Conservation (phyloP, 1,140 invertebrate genomes). For the Ptiloglossa arizonensis region DNA sequence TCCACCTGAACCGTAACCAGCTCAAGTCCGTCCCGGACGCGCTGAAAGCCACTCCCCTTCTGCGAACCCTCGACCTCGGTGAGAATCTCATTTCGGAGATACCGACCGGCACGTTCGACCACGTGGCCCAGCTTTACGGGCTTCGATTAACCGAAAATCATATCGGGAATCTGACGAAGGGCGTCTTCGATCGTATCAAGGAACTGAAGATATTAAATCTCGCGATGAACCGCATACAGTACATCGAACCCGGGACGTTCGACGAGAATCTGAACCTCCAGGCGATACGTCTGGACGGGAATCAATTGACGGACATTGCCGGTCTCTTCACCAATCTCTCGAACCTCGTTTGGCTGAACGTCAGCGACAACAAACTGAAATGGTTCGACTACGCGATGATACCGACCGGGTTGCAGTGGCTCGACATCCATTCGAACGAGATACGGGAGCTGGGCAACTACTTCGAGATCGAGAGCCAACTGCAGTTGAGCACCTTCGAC, state of each 20-base stretch:
- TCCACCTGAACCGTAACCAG: conserved; percentile 94
- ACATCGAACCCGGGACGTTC: conserved; percentile 92
- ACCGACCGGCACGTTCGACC: conserved; percentile 90
- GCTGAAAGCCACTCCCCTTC: conserved; percentile 89
- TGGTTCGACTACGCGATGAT: conserved; percentile 96
- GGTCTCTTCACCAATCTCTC: conserved; percentile 93
- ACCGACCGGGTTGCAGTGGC: conserved; percentile 92
- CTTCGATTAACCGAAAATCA: conserved; percentile 93
- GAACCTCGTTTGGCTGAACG: conserved; percentile 94
- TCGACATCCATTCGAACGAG: conserved; percentile 94
- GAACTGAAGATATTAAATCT: conserved; percentile 94
- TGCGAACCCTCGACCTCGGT: conserved; percentile 93
- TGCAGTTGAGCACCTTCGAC: conserved; percentile 92
- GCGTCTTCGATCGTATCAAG: conserved; percentile 91
- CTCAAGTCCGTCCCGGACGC: conserved; percentile 91
- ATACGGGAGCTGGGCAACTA: conserved; percentile 94
- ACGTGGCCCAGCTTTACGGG: conserved; percentile 90
- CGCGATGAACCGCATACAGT: conserved; percentile 92
- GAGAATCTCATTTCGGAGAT: conserved; percentile 94
- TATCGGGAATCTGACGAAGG: conserved; percentile 92
- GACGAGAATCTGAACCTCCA: conserved; percentile 92
- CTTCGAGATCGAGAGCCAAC: conserved; percentile 92
- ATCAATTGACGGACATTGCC: conserved; percentile 92
- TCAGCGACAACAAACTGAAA: conserved; percentile 94
- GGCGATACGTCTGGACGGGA: conserved; percentile 93